phyloP scores from a whole-genome alignment of 2,797 vertebrate genomes.

The Scleropages formosus region DNA sequence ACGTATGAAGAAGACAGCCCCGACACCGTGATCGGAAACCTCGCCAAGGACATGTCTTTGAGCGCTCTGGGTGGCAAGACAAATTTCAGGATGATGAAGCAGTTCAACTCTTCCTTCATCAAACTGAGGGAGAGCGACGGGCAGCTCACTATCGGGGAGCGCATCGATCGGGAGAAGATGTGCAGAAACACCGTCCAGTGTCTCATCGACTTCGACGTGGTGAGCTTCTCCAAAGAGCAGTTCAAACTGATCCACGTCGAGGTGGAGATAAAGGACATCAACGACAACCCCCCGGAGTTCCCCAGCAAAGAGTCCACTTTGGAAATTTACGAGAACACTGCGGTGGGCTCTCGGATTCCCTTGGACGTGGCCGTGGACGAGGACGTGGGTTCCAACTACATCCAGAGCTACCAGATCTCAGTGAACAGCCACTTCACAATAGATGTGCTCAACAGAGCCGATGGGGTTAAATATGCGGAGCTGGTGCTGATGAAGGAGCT shows the following conservation, averaged over 20 bases:
- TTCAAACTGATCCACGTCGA: constrained; percentile 92
- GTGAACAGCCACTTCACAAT: constrained; percentile 88
- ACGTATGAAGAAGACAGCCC: constrained; percentile 91
- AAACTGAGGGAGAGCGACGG: constrained; percentile 86
- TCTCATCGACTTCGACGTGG: constrained; percentile 88
- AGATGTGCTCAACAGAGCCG: constrained; percentile 86
- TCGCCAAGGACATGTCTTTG: constrained; percentile 85
- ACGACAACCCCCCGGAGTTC: constrained; percentile 89
- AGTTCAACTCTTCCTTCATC: constrained; percentile 88
- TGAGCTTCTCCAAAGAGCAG: constrained; percentile 86
- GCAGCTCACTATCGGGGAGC: constrained; percentile 84
- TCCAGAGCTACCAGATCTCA: constrained; percentile 89
- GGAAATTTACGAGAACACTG: constrained; percentile 87
- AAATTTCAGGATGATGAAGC: constrained; percentile 87
- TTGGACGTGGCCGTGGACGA: constrained; percentile 85
- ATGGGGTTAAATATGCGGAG: constrained; percentile 90
- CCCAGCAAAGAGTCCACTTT: constrained; percentile 78
- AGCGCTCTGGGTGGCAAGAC: constrained; percentile 64
- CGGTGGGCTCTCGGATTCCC: constrained; percentile 84
- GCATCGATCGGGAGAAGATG: constrained; percentile 85
- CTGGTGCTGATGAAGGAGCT: constrained; percentile 89
- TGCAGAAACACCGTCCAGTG: constrained; percentile 81
- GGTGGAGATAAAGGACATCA: constrained; percentile 94
- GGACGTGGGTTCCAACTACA: constrained; percentile 84
- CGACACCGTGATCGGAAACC: constrained; percentile 88